Base-by-base conservation (phyloP, 2,797 vertebrate species). In the Eremophila alpestris region DNA sequence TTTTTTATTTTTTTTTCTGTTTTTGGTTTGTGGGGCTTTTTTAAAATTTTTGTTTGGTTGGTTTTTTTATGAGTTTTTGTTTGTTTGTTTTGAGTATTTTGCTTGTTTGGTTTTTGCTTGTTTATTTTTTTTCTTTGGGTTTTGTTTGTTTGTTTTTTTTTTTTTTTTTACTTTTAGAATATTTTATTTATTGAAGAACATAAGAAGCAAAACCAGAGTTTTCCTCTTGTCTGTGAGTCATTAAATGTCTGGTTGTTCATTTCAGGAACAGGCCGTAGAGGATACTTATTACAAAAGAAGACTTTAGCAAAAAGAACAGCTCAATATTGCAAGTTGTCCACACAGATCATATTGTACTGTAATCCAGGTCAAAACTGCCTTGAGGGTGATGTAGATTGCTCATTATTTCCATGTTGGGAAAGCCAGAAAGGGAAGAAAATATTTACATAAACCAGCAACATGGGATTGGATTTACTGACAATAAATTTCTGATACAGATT, bases 401-500 rank as follows among this genome's bases (percentile, higher is more conserved):
- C 23, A 62, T 94, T 95, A 83, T 58, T 78, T 94, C 73, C 32
- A 62, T 27, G 23, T 24, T 67, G 45, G 29, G 7, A 16, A 67
- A 59, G 8, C 63, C 75, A 85, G 64, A 94, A 89, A 91, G 34
- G 8, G 23, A 89, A 76, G 32, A 58, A 93, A 83, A 22, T 69
- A 13, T 94, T 96, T 94, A 70, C 34, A 89, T 55, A 77, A 95
- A 17, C 46, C 67, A 63, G 91, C 68, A 90, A 76, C 19, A 34
- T 65, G 29, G 48, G 18, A 86, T 80, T 91, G 27, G 48, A 87
- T 83, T 45, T 71, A 24, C 49, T 91, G 89, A 83, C 56, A 87
- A 82, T 81, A 95, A 94, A 94, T 96, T 93, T 85, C 48, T 93
- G 30, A 80, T 62, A 70, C 22, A 54, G 84, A 70, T 29, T 27